phyloP scores from a whole-genome alignment of 2,797 vertebrate species.

The Gymnothorax javanicus region DNA sequence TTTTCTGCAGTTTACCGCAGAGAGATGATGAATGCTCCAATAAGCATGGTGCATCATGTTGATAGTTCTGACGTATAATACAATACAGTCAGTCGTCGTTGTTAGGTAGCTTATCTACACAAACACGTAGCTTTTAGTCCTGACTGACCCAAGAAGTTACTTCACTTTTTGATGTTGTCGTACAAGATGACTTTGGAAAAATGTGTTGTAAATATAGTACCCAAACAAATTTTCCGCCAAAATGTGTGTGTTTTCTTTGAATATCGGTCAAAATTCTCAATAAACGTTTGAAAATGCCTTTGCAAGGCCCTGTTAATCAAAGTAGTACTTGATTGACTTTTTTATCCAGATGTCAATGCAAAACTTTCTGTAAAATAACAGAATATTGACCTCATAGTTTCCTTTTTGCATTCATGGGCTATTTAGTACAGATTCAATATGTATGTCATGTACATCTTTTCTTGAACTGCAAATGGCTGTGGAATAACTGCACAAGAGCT shows the following conservation, averaged over 20 bases:
- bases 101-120: too few species aligned
- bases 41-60: too few species aligned
- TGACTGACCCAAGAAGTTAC: not conserved
- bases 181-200: not conserved
- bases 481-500: conserved; percentile 37
- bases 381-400: not conserved
- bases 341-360: not conserved
- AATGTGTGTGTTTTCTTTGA: not conserved
- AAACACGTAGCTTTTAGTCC: not conserved
- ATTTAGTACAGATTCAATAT: conserved; percentile 52
- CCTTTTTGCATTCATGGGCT: not conserved
- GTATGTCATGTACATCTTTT: conserved; percentile 47
- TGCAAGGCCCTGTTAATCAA: not conserved
- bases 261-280: not conserved
- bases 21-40: too few species aligned
- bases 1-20: too few species aligned
- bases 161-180: not conserved
- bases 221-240: not conserved
- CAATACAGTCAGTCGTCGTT: too few species aligned
- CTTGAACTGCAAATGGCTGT: conserved; percentile 58
- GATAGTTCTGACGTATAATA: too few species aligned
- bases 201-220: not conserved
- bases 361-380: not conserved
- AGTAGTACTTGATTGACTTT: not conserved
- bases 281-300: not conserved